A percentile compares a stretch with the other conserved stretches of the same genome.
Evolutionary conservation across 1,140 invertebrate species (phyloP).

Genomic region (Epicauta chinensis): DNA sequence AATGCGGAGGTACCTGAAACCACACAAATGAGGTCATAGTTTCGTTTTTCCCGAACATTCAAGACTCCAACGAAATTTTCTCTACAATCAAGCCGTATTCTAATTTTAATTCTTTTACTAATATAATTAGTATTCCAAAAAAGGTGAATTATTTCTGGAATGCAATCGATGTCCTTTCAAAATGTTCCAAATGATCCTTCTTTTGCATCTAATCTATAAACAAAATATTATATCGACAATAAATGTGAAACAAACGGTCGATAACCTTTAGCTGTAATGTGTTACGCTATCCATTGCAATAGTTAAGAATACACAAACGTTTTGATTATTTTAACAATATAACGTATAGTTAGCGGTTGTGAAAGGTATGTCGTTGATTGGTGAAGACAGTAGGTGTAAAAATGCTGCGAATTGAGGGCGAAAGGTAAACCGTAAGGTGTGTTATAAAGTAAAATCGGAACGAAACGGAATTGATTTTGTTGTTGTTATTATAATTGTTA

Average conservation of each 20-base stretch:
- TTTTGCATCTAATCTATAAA: background rate
- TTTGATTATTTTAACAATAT: background rate
- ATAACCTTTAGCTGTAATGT: slow-evolving; percentile 35
- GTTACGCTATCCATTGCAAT: slow-evolving; percentile 35
- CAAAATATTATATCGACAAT: background rate
- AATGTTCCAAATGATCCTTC: too few relatives aligned
- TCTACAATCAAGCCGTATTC: too few relatives aligned
- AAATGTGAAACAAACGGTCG: slow-evolving; percentile 24
- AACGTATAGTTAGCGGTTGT: background rate
- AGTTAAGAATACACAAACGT: slow-evolving; percentile 22
- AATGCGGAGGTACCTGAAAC: background rate
- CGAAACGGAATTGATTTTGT: slow-evolving; percentile 26
- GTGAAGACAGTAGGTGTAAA: slow-evolving; percentile 37
- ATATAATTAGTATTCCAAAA: too few relatives aligned
- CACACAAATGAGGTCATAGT: slow-evolving; percentile 4
- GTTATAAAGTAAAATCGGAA: slow-evolving; percentile 35
- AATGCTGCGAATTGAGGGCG: slow-evolving; percentile 40
- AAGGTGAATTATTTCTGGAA: too few relatives aligned
- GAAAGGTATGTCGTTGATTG: slow-evolving; percentile 20
- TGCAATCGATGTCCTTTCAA: too few relatives aligned
- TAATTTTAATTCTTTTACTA: too few relatives aligned
- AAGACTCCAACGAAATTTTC: too few relatives aligned
- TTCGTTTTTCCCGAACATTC: too few relatives aligned
- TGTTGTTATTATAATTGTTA: background rate
- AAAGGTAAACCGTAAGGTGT: slow-evolving; percentile 42